Evolutionary conservation across 2,888 invertebrate species (phyloP), one percentile per base, ranked within the genome.

Genomic region (Ligdia adustata): DNA sequence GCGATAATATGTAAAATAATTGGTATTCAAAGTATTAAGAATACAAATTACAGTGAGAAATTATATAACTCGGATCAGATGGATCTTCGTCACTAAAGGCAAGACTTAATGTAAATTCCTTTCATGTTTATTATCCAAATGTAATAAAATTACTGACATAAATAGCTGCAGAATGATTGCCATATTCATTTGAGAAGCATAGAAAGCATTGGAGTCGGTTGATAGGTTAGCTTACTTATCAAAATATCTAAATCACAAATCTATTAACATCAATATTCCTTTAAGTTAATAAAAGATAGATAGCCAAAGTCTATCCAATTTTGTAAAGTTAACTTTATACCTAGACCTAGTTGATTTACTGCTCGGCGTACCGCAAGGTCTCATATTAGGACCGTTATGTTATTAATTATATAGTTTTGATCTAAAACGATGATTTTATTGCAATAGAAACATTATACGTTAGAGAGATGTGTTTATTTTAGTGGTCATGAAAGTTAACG

Each of bases 331-430:
- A n/a, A n/a, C n/a, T n/a, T n/a, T n/a, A n/a, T n/a, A n/a, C n/a
- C n/a, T n/a, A n/a, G n/a, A n/a, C n/a, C n/a, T n/a, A n/a, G n/a
- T 26, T 41, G 6, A 22, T 1, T 2, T 2, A 6, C n/a, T 22
- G 4, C 4, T n/a, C 7, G 52, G 54, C 9, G 53, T 57, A 33
- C 58, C 53, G 38, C 56, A 57, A 53, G 56, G 60, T 18, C 5
- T 34, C 26, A 38, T 47, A 15, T 41, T 54, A 15, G 52, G 31
- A 9, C 50, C 46, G 28, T 32, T 24, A 41, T 37, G 29, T 45
- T 53, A 24, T 40, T 40, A 20, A 44, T 34, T 32, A 29, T 7
- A 22, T 6, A 5, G 20, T 41, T 43, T 39, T 35, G 9, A 41
- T 41, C 13, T 31, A 11, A 26, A 46, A 52, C 41, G 46, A 44